A percentile compares a stretch with the other conserved stretches of the same genome.
Evolutionary conservation across 2,113 vertebrate species (phyloP).

Genomic region (Perca schrenkii): DNA sequence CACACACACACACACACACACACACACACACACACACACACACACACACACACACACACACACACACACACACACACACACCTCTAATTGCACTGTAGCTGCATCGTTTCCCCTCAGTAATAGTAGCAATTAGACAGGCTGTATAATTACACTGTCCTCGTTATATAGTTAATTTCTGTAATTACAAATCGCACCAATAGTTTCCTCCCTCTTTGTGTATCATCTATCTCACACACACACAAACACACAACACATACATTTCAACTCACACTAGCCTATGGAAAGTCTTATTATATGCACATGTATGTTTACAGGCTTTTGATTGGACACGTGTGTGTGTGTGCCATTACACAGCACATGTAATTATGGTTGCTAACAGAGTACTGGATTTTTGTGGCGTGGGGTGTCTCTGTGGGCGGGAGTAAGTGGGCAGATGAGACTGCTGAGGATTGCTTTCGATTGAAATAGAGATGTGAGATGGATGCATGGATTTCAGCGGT

Average conservation of each 20-base stretch:
- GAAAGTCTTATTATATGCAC: constrained; percentile 41
- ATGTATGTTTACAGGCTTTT: constrained; percentile 41
- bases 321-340: neutral
- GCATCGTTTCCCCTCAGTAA: constrained; percentile 87
- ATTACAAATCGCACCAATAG: constrained; percentile 89
- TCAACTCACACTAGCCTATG: constrained; percentile 13
- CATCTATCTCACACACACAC: constrained; percentile 22
- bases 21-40: constrained; percentile 25
- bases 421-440: constrained; percentile 19
- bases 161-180: constrained; percentile 91
- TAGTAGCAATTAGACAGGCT: constrained; percentile 90
- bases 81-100: constrained; percentile 80
- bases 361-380: constrained; percentile 48
- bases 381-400: constrained; percentile 38
- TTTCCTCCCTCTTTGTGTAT: constrained; percentile 79
- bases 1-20: constrained; percentile 23
- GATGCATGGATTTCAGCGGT: constrained; percentile 33
- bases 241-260: constrained; percentile 13
- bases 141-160: constrained; percentile 89
- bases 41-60: constrained; percentile 21
- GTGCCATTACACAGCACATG: constrained; percentile 32
- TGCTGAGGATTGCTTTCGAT: constrained; percentile 36
- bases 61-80: constrained; percentile 40
- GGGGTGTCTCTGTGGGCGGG: constrained; percentile 37
- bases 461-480: constrained; percentile 20